Conservation (phyloP, 2,113 vertebrate species). For the Rutilus rutilus region DNA sequence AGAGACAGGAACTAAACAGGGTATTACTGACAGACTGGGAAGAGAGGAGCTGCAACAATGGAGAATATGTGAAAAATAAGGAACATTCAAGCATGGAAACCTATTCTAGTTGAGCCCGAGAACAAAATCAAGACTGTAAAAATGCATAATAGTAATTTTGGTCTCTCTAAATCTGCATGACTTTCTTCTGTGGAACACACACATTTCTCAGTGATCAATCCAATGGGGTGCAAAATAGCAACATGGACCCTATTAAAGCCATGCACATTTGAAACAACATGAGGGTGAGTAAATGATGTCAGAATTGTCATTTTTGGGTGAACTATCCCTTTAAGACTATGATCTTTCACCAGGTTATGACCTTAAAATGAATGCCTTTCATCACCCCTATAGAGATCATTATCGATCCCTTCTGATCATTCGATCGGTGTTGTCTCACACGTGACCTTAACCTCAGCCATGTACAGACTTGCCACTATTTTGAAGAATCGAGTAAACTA, state of each 20-base stretch:
- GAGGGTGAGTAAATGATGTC: background rate
- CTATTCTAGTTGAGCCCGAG: too few relatives aligned
- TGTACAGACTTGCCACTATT: constrained; percentile 15
- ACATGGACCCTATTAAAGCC: background rate
- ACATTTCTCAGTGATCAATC: too few relatives aligned
- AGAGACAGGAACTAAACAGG: too few relatives aligned
- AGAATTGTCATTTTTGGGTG: background rate
- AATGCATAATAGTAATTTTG: too few relatives aligned
- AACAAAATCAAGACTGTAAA: too few relatives aligned
- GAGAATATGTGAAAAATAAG: too few relatives aligned
- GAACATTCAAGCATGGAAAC: too few relatives aligned
- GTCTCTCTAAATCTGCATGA: too few relatives aligned
- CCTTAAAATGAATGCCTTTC: background rate
- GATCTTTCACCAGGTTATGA: background rate
- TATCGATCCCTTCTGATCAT: background rate
- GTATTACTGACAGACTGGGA: too few relatives aligned
- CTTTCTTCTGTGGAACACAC: too few relatives aligned
- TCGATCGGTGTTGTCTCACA: background rate
- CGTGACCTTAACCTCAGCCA: constrained; percentile 36
- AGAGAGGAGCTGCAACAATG: too few relatives aligned
- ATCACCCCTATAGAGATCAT: background rate
- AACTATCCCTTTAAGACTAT: constrained; percentile 1
- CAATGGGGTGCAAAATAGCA: too few relatives aligned
- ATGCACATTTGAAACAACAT: background rate
- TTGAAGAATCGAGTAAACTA: background rate